Conservation (phyloP, 2,113 vertebrate species). For the Holacanthus passer region DNA sequence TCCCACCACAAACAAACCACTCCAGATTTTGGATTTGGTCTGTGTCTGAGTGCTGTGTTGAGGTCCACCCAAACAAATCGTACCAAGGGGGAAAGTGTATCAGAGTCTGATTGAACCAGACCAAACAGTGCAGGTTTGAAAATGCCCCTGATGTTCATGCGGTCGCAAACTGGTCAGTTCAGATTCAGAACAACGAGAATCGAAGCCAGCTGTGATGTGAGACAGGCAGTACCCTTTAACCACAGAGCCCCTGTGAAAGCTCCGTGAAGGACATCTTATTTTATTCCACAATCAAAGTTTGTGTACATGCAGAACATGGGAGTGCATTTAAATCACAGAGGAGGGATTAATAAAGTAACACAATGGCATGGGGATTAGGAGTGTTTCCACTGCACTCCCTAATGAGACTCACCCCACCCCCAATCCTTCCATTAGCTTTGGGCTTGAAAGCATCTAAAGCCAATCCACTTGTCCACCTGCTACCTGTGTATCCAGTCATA, state of each 20-base stretch:
- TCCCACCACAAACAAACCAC: background rate
- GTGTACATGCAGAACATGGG: conserved; percentile 16
- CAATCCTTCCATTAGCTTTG: conserved; percentile 42
- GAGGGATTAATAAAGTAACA: conserved; percentile 52
- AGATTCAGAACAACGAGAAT: background rate
- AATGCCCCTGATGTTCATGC: background rate
- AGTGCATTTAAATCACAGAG: conserved; percentile 41
- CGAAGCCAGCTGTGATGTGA: background rate
- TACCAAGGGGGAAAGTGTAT: background rate
- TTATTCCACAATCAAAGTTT: conserved; percentile 20
- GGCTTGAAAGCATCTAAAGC: conserved; percentile 40
- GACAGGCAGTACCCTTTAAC: background rate
- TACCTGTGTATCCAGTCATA: conserved; percentile 36
- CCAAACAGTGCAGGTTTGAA: background rate
- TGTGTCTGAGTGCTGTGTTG: background rate
- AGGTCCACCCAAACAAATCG: background rate
- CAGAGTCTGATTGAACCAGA: background rate
- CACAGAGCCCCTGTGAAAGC: background rate
- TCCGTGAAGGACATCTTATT: background rate
- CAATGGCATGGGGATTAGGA: conserved; percentile 35
- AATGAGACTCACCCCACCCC: conserved; percentile 14
- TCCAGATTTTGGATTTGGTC: no score
- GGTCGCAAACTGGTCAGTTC: background rate
- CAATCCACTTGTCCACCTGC: conserved; percentile 47
- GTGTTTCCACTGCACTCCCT: conserved; percentile 25